Base-by-base conservation (phyloP, 2,888 invertebrate genomes). In the Hydriomena furcata region DNA sequence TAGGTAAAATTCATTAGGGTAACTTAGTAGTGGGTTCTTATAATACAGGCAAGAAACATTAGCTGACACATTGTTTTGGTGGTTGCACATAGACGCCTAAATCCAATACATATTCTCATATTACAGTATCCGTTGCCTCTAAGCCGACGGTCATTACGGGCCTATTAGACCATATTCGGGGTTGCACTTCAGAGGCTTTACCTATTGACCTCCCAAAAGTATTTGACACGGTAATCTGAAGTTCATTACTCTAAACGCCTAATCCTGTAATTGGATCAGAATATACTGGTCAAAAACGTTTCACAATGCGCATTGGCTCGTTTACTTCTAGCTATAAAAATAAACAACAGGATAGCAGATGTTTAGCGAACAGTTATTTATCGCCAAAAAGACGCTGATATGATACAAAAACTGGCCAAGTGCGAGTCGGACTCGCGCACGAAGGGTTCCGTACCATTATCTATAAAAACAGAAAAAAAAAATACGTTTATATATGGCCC, bases 161-260 rank as follows among this genome's bases (percentile, higher is more conserved):
- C 76, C 83, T 84, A 85, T 78, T 80, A 79, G 79, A 79, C 74
- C 70, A 81, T 84, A 82, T 86, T 84, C 80, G 84, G 84, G 82
- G 80, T 76, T 73, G 85, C 89, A 89, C 80, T 89, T 89, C 68
- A 60, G 73, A 65, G 89, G 89, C 84, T 89, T 89, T 85, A 79
- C 76, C 77, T 80, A 76, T 76, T 83, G 79, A 79, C 85, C 88
- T 79, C 76, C 73, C 73, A 71, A 81, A 84, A 70, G 79, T 73
- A 72, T 79, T 84, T 84, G 82, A 84, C 84, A 80, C 72, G 66
- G 68, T 70, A 70, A 75, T 72, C 76, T 78, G 79, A 86, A 83
- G 88, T 84, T 86, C 85, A 89, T 80, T 84, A 83, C 79, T 75
- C 79, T 79, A 80, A 79, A 75, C 71, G 70, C 67, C 72, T 79